Evolutionary conservation across 2,113 vertebrate species (phyloP).

Genomic region (Lycaon pictus): DNA sequence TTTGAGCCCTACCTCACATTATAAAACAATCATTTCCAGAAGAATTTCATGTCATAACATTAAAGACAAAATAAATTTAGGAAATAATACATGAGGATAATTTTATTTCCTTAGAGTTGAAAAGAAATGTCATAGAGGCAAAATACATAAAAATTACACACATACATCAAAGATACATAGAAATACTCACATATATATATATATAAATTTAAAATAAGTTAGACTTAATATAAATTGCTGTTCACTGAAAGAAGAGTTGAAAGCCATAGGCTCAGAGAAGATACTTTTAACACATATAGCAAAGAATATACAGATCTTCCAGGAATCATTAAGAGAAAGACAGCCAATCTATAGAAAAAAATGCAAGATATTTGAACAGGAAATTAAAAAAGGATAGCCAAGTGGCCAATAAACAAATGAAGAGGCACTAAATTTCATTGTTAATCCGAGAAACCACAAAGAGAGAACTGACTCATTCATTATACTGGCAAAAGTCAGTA

Average conservation of each 20-base stretch:
- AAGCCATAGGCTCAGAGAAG: not conserved
- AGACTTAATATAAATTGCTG: not conserved
- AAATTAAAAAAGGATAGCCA: not conserved
- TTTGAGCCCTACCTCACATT: not conserved
- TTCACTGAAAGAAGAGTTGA: not conserved
- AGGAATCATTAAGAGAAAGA: not conserved
- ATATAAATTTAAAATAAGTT: not conserved
- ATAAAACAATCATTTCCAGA: not conserved
- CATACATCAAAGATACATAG: not conserved
- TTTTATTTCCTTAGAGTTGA: not conserved
- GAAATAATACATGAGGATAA: slow-evolving; percentile 1
- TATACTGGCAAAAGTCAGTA: not conserved
- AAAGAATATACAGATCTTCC: not conserved
- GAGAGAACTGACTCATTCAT: not conserved
- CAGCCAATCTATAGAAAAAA: not conserved
- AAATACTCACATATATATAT: not conserved
- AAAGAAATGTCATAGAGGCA: not conserved
- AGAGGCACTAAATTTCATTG: not conserved
- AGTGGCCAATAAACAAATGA: not conserved
- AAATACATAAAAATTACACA: not conserved
- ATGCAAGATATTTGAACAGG: not conserved
- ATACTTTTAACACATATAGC: not conserved
- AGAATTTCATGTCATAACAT: not conserved
- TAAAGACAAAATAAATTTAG: not conserved
- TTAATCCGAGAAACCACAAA: not conserved